Conservation (phyloP, 2,888 invertebrate species). For the Silvanus unidentatus region DNA sequence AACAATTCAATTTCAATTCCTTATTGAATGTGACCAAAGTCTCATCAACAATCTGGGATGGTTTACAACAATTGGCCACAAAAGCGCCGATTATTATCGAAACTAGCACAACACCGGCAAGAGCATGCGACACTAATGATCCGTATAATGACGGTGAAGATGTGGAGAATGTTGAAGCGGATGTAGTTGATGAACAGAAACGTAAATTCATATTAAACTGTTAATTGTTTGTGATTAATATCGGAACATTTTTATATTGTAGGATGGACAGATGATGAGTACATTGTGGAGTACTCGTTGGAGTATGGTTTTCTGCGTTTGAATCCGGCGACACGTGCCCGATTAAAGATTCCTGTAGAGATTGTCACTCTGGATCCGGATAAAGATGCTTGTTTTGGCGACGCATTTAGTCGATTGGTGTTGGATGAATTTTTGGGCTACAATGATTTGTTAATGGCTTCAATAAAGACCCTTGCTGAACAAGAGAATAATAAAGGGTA, state of each 20-base stretch:
- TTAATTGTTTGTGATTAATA: no score
- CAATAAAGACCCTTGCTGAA: conserved; percentile 91
- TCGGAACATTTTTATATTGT: no score
- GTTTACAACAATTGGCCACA: conserved; percentile 14
- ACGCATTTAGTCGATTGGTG: conserved; percentile 81
- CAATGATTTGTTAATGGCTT: conserved; percentile 94
- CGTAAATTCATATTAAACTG: no score
- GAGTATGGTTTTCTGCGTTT: conserved; percentile 94
- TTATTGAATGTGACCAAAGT: conserved; percentile 29
- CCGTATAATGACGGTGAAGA: no score
- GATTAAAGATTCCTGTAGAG: conserved; percentile 86
- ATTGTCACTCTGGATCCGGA: conserved; percentile 82
- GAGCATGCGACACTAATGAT: no score
- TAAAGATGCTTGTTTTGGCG: conserved; percentile 89
- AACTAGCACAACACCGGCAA: no score
- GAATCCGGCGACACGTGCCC: conserved; percentile 77
- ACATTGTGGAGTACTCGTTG: conserved; percentile 95
- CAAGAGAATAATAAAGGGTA: conserved; percentile 95
- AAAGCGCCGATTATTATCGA: neutral
- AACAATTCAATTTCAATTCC: conserved; percentile 9
- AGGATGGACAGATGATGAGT: conserved; percentile 71
- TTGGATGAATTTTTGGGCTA: conserved; percentile 93
- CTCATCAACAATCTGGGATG: conserved; percentile 38
- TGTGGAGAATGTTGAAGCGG: no score
- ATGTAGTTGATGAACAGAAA: no score